phyloP scores from a whole-genome alignment of 2,888 invertebrate genomes.

The Ctenicera cuprea region DNA sequence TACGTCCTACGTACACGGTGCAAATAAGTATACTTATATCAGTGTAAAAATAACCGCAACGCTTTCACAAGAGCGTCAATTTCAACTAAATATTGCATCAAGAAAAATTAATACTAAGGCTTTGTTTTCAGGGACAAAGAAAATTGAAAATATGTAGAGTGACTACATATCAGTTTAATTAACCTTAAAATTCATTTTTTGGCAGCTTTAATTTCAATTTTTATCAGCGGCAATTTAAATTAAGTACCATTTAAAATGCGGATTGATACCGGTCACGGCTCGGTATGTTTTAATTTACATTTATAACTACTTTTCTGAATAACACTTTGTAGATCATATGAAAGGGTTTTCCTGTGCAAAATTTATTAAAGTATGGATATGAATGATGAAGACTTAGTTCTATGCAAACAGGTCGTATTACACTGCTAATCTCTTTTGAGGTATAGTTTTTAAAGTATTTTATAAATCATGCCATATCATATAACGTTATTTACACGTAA shows the following conservation, averaged over 20 bases:
- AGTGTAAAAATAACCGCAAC: not conserved
- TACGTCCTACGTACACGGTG: not conserved
- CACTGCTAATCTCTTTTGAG: too few relatives aligned
- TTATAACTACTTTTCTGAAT: constrained; percentile 31
- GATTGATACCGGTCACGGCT: constrained; percentile 39
- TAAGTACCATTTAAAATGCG: constrained; percentile 42
- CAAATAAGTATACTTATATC: not conserved
- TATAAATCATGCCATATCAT: too few relatives aligned
- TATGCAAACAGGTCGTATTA: too few relatives aligned
- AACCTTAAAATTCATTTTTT: constrained; percentile 23
- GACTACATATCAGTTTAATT: constrained; percentile 4
- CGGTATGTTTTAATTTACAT: constrained; percentile 38
- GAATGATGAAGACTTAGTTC: not conserved
- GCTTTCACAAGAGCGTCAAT: not conserved
- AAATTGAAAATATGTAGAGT: not conserved
- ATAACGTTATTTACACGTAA: too few relatives aligned
- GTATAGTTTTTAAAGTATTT: too few relatives aligned
- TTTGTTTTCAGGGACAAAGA: not conserved
- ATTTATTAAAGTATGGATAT: not conserved
- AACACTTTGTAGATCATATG: not conserved
- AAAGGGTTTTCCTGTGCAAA: not conserved
- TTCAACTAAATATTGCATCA: not conserved
- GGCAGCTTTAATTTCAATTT: constrained; percentile 34
- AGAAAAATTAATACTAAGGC: not conserved
- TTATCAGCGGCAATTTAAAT: constrained; percentile 39